Conservation (phyloP, 2,113 vertebrate species). For the Hylia prasina region DNA sequence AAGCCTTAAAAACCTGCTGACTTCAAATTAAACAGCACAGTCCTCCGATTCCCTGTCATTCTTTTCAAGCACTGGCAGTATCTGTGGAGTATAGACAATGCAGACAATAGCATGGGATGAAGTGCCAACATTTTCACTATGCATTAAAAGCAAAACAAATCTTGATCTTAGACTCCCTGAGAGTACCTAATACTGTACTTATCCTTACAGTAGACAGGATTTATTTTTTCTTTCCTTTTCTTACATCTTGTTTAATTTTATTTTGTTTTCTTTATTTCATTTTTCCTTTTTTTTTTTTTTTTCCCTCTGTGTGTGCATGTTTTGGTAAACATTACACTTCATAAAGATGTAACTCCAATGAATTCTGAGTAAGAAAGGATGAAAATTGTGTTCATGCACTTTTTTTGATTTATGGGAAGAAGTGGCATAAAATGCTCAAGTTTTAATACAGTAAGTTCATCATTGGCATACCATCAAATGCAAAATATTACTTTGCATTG, state of each 20-base stretch:
- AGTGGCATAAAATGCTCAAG: slow-evolving; percentile 20
- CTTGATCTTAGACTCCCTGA: background rate
- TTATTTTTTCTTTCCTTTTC: background rate
- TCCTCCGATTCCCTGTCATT: slow-evolving; percentile 70
- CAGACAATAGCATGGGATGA: slow-evolving; percentile 39
- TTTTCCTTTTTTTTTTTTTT: background rate
- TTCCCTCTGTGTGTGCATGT: background rate
- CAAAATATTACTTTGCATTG: background rate
- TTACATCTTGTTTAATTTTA: background rate
- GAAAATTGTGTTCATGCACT: slow-evolving; percentile 33
- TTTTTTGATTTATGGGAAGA: slow-evolving; percentile 45
- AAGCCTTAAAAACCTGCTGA: slow-evolving; percentile 97
- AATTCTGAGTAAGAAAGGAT: slow-evolving; percentile 35
- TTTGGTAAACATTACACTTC: slow-evolving; percentile 43
- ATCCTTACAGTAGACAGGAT: background rate
- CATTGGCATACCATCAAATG: background rate
- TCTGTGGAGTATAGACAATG: slow-evolving; percentile 64
- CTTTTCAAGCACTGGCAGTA: slow-evolving; percentile 63
- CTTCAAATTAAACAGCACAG: slow-evolving; percentile 86
- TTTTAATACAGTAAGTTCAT: slow-evolving; percentile 1
- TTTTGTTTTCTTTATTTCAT: background rate
- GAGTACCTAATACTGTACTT: slow-evolving; percentile 2
- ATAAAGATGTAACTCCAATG: slow-evolving; percentile 13
- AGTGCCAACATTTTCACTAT: slow-evolving; percentile 47
- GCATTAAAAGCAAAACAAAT: slow-evolving; percentile 30